Evolutionary conservation across 2,888 invertebrate species (phyloP), one percentile per base, ranked within the genome.

Genomic region (Drosophila yooni): DNA sequence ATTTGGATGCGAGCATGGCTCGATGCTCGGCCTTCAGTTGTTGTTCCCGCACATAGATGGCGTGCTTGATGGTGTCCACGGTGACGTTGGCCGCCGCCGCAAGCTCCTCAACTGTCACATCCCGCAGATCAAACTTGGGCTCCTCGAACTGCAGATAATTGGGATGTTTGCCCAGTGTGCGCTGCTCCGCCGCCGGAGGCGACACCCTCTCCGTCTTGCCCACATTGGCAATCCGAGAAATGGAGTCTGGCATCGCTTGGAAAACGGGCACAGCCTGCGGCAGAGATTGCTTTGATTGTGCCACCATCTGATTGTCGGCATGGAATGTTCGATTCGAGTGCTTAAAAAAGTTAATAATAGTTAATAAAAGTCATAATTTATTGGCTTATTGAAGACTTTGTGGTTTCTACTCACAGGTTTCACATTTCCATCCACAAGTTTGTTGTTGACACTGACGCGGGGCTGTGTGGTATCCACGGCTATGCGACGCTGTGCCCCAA

Each of bases 21-120:
- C 91, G 88, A 70, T 92, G 95, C 83, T 95, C 95, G 56, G 94
- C 95, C 88, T 95, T 89, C 74, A 96, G 90, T 91, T 96, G 96
- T 82, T 96, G 96, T 79, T 96, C 96, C 52, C 96, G 94, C 80
- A 96, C 93, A 6, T 95, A 94, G 61, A 97, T 95, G 0, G 97
- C 97, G 13, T 96, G 95, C 87, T 97, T 96, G 4, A 97, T 94
- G 10, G 96, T 96, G 70, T 96, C 96, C 90, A 96, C 95, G 0
- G 96, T 96, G 29, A 97, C 95, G 89, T 97, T 97, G 21, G 96
- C 96, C 7, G 96, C 96, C 68, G 95, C 95, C 0, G 96, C 94
- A 43, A 95, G 91, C 54, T 94, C 94, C 71, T 95, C 92, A 0
- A 93, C 90, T 2, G 94, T 94, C n/a, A 92, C 92, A 59, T 92